Evolutionary conservation across 92 coral and sea anemone species (phyloP).

Genomic region (Muricea muricata): DNA sequence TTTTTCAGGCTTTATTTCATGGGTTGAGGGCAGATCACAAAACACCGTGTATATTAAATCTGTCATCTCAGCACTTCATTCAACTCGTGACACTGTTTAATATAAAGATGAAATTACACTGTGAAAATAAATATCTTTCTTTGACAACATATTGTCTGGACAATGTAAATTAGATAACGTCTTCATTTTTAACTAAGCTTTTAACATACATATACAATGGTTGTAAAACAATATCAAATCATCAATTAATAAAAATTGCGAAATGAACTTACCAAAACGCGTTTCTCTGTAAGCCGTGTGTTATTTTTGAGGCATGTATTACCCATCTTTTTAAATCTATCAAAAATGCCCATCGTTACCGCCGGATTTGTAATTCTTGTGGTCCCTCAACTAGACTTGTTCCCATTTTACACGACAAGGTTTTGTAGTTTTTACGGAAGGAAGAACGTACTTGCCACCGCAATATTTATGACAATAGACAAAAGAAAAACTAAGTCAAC

Average conservation of each 20-base stretch:
- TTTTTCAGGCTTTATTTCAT: no score
- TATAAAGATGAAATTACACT: background rate
- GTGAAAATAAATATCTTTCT: background rate
- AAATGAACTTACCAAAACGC: background rate
- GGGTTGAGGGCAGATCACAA: no score
- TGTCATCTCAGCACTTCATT: background rate
- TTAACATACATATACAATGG: no score
- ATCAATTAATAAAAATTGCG: no score
- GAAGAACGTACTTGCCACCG: background rate
- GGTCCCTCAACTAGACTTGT: background rate
- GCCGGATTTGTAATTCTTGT: background rate
- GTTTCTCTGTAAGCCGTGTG: background rate
- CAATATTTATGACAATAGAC: background rate
- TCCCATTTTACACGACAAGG: background rate
- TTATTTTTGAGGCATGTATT: constrained; percentile 10
- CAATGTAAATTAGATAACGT: background rate
- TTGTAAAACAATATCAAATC: no score
- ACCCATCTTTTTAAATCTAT: constrained; percentile 34
- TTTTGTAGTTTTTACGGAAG: background rate
- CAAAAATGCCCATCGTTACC: constrained; percentile 20
- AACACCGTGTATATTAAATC: background rate
- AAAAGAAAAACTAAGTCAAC: background rate
- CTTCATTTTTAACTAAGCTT: background rate
- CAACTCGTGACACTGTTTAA: no score
- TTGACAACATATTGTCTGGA: background rate